phyloP scores from a whole-genome alignment of 2,797 vertebrate species.

The Heteromormyrus szaboi region DNA sequence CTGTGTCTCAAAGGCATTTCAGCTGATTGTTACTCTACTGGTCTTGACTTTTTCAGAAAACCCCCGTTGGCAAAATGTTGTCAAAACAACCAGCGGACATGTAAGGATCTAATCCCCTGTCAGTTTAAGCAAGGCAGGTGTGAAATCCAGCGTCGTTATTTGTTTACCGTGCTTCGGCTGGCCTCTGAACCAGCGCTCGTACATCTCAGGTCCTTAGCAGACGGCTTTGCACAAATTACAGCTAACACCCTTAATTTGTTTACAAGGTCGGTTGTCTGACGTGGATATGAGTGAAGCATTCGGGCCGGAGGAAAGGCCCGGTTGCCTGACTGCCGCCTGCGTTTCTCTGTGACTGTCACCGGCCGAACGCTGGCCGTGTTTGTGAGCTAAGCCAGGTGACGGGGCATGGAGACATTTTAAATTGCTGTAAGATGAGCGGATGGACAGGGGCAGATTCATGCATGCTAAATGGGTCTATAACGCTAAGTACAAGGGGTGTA shows the following conservation, averaged over 20 bases:
- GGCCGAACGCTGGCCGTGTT: neutral
- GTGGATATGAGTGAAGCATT: neutral
- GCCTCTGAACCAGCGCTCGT: neutral
- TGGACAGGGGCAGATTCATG: neutral
- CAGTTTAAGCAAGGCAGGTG: neutral
- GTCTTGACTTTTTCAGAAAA: neutral
- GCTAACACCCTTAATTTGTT: slow-evolving; percentile 1
- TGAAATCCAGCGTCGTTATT: neutral
- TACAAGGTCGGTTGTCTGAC: neutral
- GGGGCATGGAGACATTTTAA: neutral
- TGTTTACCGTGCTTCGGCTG: neutral
- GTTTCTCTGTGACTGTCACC: neutral
- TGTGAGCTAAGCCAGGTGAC: neutral
- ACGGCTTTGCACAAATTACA: slow-evolving; percentile 3
- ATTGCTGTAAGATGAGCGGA: neutral
- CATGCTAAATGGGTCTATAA: neutral
- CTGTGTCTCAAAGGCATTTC: neutral
- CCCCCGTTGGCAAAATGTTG: neutral
- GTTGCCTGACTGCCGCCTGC: neutral
- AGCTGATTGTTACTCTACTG: neutral
- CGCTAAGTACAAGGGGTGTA: neutral
- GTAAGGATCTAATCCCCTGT: neutral
- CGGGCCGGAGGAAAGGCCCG: neutral
- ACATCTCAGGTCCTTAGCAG: neutral
- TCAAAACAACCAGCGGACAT: neutral